Evolutionary conservation across 2,888 invertebrate genomes (phyloP).

Genomic region (Ormyrus labotus): DNA sequence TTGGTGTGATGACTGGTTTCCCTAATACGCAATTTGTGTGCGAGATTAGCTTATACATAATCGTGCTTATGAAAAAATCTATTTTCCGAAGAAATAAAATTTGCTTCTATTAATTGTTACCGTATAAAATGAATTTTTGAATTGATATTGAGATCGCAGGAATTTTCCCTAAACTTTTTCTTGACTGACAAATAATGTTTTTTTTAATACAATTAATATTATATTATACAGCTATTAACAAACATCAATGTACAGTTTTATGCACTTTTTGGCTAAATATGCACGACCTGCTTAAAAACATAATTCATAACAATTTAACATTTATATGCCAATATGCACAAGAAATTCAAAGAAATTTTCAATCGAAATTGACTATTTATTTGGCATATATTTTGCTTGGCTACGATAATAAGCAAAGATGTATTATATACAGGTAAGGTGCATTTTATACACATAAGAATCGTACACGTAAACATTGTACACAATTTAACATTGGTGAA

Average conservation of each 20-base stretch:
- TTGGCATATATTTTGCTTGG: constrained; percentile 1
- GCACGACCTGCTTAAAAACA: constrained; percentile 22
- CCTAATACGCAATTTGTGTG: neutral
- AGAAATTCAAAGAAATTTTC: neutral
- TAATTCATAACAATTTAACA: constrained; percentile 38
- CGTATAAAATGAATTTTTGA: neutral
- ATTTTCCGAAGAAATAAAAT: constrained; percentile 5
- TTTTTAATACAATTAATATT: no score
- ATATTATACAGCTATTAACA: neutral
- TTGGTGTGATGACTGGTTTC: no score
- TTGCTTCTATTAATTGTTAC: neutral
- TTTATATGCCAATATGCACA: constrained; percentile 31
- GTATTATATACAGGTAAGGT: no score
- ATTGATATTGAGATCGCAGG: constrained; percentile 8
- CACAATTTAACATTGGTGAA: no score
- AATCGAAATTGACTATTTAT: neutral
- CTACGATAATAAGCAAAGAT: neutral
- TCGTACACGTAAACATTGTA: no score
- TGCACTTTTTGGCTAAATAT: constrained; percentile 11
- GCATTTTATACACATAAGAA: no score
- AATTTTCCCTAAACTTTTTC: no score
- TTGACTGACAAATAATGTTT: neutral
- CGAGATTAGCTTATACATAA: neutral
- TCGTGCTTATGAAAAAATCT: neutral
- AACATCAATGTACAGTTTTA: neutral